A percentile compares a stretch with the other conserved stretches of the same genome.
Conservation (phyloP, 2,888 invertebrate species). For the Drosophila quasianomalipes region DNA sequence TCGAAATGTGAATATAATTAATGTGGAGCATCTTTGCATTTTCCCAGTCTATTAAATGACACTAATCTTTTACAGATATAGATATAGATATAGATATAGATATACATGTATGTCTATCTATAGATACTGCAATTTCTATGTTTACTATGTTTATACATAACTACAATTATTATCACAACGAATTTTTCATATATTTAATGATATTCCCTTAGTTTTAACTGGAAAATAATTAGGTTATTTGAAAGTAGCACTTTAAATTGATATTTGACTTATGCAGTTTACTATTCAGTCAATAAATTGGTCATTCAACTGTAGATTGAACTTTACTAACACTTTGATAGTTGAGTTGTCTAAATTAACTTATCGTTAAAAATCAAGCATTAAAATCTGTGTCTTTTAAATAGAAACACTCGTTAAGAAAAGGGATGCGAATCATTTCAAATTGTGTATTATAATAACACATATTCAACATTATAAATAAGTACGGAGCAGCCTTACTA, state of each 20-base stretch:
- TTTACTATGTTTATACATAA: too few species aligned
- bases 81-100: too few species aligned
- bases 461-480: neutral
- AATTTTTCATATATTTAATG: neutral
- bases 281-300: neutral
- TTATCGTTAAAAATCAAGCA: too few species aligned
- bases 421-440: neutral
- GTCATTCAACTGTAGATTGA: neutral
- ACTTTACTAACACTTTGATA: neutral
- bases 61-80: neutral
- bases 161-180: too few species aligned
- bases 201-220: neutral
- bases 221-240: neutral
- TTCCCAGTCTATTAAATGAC: constrained; percentile 1
- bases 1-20: constrained; percentile 48
- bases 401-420: neutral
- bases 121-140: neutral
- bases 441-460: neutral
- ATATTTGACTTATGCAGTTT: neutral
- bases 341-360: neutral
- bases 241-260: neutral
- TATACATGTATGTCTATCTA: neutral
- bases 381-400: too few species aligned
- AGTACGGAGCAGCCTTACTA: neutral
- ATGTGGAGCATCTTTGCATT: constrained; percentile 13